Evolutionary conservation across 2,888 invertebrate species (phyloP), one percentile per base, ranked within the genome.

Genomic region (Chrysolina oricalcia): DNA sequence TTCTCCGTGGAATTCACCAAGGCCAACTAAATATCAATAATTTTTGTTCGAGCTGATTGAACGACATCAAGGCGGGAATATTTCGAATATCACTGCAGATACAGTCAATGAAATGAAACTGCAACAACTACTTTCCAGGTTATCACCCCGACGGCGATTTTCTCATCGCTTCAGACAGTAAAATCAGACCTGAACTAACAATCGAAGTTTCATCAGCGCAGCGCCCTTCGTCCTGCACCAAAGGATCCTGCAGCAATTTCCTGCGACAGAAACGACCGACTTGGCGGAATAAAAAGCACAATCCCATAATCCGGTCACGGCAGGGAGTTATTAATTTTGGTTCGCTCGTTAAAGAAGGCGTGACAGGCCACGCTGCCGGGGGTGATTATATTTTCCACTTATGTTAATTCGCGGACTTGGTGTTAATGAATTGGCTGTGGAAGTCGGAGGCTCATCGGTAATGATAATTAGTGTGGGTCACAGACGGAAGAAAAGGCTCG

Each of bases 341-440:
- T 53, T 53, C 19, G 21, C 21, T 53, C 53, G 19, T 53, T 53
- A 53, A 19, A 19, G 5, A 53, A 21, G 53, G 53, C 53, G 53
- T 23, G 53, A 53, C 53, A 11, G 15, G 11, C 15, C 11, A 8
- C 13, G 11, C 11, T 0, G 19, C 21, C 21, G n/a, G 17, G 17
- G 5, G 19, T 13, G 19, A 53, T 53, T 53, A 53, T 53, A 53
- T 53, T 21, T 53, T 21, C 53, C 53, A 21, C 53, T 53, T 21
- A 53, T 53, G 53, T 53, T 53, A 23, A 53, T 53, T 53, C 53
- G 53, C 53, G 53, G 53, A 53, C 53, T 53, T 35, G 35, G 6
- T 23, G 53, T 53, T 53, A 53, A 53, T 53, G 53, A 53, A 53
- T 53, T 53, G 53, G 19, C 53, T 53, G 19, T 53, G 5, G 19